Base-by-base conservation (phyloP, 2,113 vertebrate genomes). In the Tyrannus savana region DNA sequence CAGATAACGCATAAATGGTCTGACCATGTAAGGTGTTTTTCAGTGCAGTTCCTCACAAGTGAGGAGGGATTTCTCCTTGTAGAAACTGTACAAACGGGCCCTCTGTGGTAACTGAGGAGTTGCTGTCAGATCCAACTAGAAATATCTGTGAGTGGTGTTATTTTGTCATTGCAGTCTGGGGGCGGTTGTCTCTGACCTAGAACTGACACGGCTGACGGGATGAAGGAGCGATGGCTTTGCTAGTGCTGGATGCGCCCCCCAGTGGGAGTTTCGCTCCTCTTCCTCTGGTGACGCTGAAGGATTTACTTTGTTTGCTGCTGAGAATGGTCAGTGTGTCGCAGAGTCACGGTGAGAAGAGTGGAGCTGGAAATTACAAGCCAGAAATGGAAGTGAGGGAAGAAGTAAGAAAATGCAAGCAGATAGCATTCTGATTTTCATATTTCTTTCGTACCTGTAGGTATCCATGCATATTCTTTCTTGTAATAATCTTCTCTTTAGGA, bases 231-330 rank as follows among this genome's bases (percentile, higher is more conserved):
- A 37, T 79, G 30, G 56, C 30, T 97, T 97, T 97, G 78, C 67
- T 66, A 95, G 92, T 91, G 16, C 77, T 89, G 49, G 47, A 82
- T 52, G 66, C 96, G 97, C 97, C 97, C 96, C 89, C 96, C 96
- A 59, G 97, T 97, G 97, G 97, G 55, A 22, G 25, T 84, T 96
- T 31, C 21, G 9, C 52, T 88, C 25, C 44, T 73, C 68, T 90
- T 72, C 55, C 75, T 68, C 59, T 44, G 93, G 42, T 1, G 55
- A 39, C 46, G 25, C 28, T 16, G 1, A 5, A 25, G 84, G 28
- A 87, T 87, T 67, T 27, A 12, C 33, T 84, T 56, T 52, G 25
- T 75, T 82, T 60, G 12, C 79, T 44, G 44, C 47, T 68, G 30
- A 24, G 46, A 55, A 7, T 37, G 44, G 25, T 62, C 33, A 37